Base-by-base conservation (phyloP, 1,140 invertebrate genomes). In the Cotesia chilonis region DNA sequence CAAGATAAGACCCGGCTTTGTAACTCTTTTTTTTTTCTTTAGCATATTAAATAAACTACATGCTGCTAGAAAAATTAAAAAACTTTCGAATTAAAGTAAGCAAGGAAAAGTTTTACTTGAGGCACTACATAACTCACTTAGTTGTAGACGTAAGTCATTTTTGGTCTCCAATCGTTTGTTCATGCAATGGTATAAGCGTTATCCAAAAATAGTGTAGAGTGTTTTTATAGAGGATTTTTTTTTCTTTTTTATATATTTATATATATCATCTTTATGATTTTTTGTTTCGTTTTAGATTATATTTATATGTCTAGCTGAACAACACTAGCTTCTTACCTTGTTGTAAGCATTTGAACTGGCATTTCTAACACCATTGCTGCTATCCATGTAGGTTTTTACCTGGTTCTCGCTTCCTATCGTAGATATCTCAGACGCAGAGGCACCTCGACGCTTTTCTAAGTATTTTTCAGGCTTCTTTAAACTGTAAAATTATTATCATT, bases 341-440 rank as follows among this genome's bases (percentile, higher is more conserved):
- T 95, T 96, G 88, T 96, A 96, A 88, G 94, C 93, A 88, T 94
- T 95, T 84, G 93, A 93, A 89, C 92, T 94, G 85, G 89, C 86
- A 88, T 89, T 90, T 87, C 92, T 87, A 88, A 93, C 91, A 86
- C 94, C 95, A 91, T 96, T 96, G 87, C 92, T 95, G 89, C 95
- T 96, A 89, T 97, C 96, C 90, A 96, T 95, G 90, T 97, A 98
- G 82, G 96, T 95, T 91, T 96, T 97, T 87, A 98, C 95, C 90
- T 95, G 93, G 88, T 92, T 94, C 84, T 92, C 86, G 80, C 84
- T 87, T 81, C 83, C 86, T 82, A 87, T 87, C 63, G 85, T 87
- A 69, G 86, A 87, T 73, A 87, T 87, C 81, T 87, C 86, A 47
- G 85, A 87, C 70, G 85, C 82, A 73, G 83, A 86, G 68, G 84